Evolutionary conservation across 2,113 vertebrate genomes (phyloP).

Genomic region (Mohoua ochrocephala): DNA sequence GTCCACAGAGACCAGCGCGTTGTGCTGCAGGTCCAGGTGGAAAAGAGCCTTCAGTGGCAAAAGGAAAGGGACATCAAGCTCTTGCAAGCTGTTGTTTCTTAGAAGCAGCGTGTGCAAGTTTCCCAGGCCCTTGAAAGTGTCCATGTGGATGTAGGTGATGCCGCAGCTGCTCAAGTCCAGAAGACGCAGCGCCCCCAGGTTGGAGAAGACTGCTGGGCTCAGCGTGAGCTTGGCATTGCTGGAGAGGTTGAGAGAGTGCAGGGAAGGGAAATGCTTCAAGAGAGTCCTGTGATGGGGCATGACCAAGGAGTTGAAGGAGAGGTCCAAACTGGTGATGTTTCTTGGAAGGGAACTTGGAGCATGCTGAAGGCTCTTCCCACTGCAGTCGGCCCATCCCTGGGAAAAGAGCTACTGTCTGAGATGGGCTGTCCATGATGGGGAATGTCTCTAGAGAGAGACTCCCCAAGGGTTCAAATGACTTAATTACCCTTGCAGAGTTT

Average conservation of each 20-base stretch:
- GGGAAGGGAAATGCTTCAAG: slow-evolving; percentile 25
- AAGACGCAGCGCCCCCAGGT: neutral
- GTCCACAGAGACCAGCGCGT: neutral
- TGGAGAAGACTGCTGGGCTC: slow-evolving; percentile 67
- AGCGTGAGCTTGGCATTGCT: slow-evolving; percentile 70
- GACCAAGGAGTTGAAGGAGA: slow-evolving; percentile 63
- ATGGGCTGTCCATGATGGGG: neutral
- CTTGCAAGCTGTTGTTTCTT: slow-evolving; percentile 48
- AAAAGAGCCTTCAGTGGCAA: slow-evolving; percentile 9
- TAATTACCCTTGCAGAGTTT: neutral
- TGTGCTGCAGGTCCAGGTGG: slow-evolving; percentile 59
- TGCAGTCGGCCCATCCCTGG: slow-evolving; percentile 63
- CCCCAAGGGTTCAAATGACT: neutral
- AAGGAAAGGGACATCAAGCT: neutral
- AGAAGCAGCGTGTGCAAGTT: slow-evolving; percentile 57
- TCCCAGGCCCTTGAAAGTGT: slow-evolving; percentile 47
- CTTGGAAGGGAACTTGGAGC: slow-evolving; percentile 56
- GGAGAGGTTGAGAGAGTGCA: slow-evolving; percentile 66
- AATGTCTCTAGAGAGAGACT: neutral
- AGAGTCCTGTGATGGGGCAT: slow-evolving; percentile 23
- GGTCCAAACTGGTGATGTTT: slow-evolving; percentile 53
- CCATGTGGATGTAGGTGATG: slow-evolving; percentile 33
- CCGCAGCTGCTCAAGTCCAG: slow-evolving; percentile 69
- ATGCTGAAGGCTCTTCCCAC: slow-evolving; percentile 22
- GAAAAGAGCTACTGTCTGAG: neutral